Evolutionary conservation across 2,888 invertebrate genomes (phyloP), one percentile per base, ranked within the genome.

Genomic region (Alloscopus bannaensis): DNA sequence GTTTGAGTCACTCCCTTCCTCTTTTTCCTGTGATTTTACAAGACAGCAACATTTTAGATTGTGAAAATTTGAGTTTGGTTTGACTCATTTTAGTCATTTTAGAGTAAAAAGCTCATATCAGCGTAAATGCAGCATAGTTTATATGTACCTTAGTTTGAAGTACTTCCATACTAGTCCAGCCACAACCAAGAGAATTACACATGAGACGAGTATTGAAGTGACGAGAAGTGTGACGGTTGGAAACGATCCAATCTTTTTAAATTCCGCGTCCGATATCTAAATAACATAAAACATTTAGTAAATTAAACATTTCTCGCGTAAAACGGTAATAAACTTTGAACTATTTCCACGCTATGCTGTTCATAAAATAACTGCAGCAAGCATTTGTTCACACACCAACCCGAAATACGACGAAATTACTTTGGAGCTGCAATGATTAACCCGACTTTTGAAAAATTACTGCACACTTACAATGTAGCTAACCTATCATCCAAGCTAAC

Each of bases 1-100:
- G 86, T 83, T 65, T 85, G 85, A 28, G 84, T 84, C 59, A 85
- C 84, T 69, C 86, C 86, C 76, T 86, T 86, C 71, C 86, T 82
- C 80, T 84, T 83, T 80, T 86, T 86, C 75, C 86, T 86, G 22
- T 26, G 31, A 40, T 66, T 26, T 13, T 13, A 36, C 36, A 36
- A 36, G 13, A 36, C 13, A 16, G 40, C 40, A 22, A 18, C 16
- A 31, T 4, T 40, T 24, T 2, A 13, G 22, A 28, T 28, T 18
- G 29, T 60, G n/a, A 36, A 16, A 22, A 36, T 47, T n/a, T n/a
- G n/a, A n/a, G n/a, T n/a, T n/a, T n/a, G n/a, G n/a, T n/a, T n/a
- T n/a, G n/a, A n/a, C n/a, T n/a, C n/a, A n/a, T n/a, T n/a, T n/a
- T n/a, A n/a, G n/a, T n/a, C n/a, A n/a, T 36, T 36, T 36, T 36